Conservation (phyloP, 2,888 invertebrate genomes). For the Mythimna pallens region DNA sequence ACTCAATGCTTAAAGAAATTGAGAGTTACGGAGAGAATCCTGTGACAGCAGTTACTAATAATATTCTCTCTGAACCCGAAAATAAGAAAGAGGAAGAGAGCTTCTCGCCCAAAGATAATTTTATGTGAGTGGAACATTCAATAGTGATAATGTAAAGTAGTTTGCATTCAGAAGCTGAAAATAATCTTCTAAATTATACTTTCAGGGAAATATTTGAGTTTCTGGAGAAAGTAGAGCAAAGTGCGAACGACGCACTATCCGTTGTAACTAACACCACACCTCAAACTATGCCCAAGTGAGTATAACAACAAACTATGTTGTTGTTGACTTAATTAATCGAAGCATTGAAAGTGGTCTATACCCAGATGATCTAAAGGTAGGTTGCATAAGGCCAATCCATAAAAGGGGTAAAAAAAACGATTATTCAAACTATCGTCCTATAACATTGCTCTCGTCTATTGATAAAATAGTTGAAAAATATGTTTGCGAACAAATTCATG, state of each 20-base stretch:
- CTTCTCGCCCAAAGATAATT: slow-evolving; percentile 83
- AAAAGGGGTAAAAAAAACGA: too few species aligned
- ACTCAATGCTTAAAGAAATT: slow-evolving; percentile 89
- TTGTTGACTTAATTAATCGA: too few species aligned
- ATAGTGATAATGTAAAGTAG: not conserved
- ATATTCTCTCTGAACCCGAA: slow-evolving; percentile 67
- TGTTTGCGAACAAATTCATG: too few species aligned
- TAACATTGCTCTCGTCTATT: too few species aligned
- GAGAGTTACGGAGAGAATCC: slow-evolving; percentile 87
- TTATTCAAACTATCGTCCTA: too few species aligned
- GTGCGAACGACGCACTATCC: slow-evolving; percentile 87
- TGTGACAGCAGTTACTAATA: slow-evolving; percentile 72
- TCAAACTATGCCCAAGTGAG: slow-evolving; percentile 84
- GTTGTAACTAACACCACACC: slow-evolving; percentile 84
- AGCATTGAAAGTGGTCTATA: too few species aligned
- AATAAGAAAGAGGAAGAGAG: slow-evolving; percentile 72
- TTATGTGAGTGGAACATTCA: slow-evolving; percentile 78
- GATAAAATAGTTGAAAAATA: too few species aligned
- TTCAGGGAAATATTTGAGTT: slow-evolving; percentile 92
- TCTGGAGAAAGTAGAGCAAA: slow-evolving; percentile 92
- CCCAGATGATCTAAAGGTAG: too few species aligned
- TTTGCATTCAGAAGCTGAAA: slow-evolving; percentile 2
- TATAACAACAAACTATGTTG: slow-evolving; percentile 9
- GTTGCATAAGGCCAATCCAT: too few species aligned
- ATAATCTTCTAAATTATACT: slow-evolving; percentile 52